Evolutionary conservation across 2,888 invertebrate genomes (phyloP).

Genomic region (Margaritifera margaritifera): DNA sequence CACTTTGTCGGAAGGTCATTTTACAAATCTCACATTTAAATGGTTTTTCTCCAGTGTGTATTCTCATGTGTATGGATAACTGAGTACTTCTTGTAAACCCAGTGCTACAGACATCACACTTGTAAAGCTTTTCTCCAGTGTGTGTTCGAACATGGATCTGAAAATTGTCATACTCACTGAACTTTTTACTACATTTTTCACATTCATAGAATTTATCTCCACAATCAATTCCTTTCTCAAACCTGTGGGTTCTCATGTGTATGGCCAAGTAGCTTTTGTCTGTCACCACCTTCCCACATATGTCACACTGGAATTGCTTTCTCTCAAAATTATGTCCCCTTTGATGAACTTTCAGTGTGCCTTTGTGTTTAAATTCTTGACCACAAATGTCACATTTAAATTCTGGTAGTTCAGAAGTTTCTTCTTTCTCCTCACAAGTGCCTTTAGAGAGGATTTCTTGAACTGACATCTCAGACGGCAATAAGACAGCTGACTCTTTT

Average conservation of each 20-base stretch:
- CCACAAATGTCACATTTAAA: slow-evolving; percentile 7
- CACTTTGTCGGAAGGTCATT: slow-evolving; percentile 3
- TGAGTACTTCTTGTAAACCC: slow-evolving; percentile 2
- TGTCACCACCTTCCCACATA: slow-evolving; percentile 7
- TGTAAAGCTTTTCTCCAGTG: slow-evolving; percentile 2
- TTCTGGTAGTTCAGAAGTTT: background rate
- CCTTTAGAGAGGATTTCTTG: too few species aligned
- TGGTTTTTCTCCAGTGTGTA: slow-evolving; percentile 6
- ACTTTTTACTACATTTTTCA: slow-evolving; percentile 1
- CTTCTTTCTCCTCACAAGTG: background rate
- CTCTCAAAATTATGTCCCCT: slow-evolving; percentile 5
- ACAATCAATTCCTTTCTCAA: background rate
- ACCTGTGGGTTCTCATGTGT: slow-evolving; percentile 7
- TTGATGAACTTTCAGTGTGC: slow-evolving; percentile 10
- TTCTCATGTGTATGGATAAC: background rate
- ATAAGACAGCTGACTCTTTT: too few species aligned
- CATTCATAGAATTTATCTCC: background rate
- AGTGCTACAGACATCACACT: slow-evolving; percentile 2
- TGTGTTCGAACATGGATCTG: slow-evolving; percentile 5
- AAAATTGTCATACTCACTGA: background rate
- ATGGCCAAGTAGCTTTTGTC: slow-evolving; percentile 5
- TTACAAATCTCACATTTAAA: slow-evolving; percentile 3
- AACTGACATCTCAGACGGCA: too few species aligned
- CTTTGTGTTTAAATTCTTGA: slow-evolving; percentile 7
- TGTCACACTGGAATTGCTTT: slow-evolving; percentile 2